A percentile compares a stretch with the other conserved stretches of the same genome.
phyloP scores from a whole-genome alignment of 2,888 invertebrate species.

The Brachylomia viminalis region DNA sequence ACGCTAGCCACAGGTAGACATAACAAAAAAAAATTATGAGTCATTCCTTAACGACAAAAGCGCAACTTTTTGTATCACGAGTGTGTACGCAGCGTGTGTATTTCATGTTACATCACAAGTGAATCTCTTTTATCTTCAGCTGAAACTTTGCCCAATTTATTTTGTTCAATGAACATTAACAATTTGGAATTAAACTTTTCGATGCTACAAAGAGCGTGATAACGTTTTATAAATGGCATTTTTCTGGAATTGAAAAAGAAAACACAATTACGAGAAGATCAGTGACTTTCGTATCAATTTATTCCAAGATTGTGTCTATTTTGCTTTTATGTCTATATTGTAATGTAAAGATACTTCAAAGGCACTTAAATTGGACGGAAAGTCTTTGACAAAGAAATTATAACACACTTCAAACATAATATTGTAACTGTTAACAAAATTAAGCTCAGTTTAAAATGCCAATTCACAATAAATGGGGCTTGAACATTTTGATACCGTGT shows the following conservation, averaged over 20 bases:
- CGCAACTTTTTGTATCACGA: constrained; percentile 12
- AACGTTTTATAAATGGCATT: constrained; percentile 68
- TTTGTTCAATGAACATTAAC: constrained; percentile 78
- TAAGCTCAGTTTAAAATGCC: constrained; percentile 9
- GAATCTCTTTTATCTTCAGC: constrained; percentile 72
- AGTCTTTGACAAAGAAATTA: constrained; percentile 43
- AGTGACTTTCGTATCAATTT: constrained; percentile 61
- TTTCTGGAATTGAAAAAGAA: constrained; percentile 64
- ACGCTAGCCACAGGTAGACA: too few relatives aligned
- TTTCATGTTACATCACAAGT: constrained; percentile 68
- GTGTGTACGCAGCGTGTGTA: constrained; percentile 49
- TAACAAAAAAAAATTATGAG: too few relatives aligned
- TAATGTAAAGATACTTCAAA: constrained; percentile 41
- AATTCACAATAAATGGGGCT: constrained; percentile 1
- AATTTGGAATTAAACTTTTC: constrained; percentile 77
- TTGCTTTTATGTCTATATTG: constrained; percentile 45
- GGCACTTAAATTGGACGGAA: constrained; percentile 48
- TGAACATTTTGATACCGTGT: constrained; percentile 22
- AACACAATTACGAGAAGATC: constrained; percentile 65
- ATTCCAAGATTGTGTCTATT: constrained; percentile 56
- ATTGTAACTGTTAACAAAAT: constrained; percentile 12
- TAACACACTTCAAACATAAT: constrained; percentile 14
- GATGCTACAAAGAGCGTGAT: constrained; percentile 71
- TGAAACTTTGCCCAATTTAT: constrained; percentile 76
- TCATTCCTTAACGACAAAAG: neutral